phyloP scores from a whole-genome alignment of 2,888 invertebrate genomes.

The Tolmerus cingulatus region DNA sequence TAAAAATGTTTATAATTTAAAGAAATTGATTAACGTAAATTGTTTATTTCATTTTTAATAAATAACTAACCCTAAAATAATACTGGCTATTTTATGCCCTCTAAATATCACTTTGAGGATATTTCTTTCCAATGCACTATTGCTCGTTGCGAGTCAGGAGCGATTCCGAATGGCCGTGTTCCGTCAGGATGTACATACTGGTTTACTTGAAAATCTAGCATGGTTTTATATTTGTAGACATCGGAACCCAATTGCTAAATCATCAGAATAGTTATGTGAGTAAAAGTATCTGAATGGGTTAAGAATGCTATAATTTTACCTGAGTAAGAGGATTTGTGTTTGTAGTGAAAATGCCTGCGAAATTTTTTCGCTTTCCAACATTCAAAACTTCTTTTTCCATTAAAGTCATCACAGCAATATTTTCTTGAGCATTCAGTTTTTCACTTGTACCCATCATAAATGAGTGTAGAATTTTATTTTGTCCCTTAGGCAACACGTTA shows the following conservation, averaged over 20 bases:
- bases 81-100: not conserved
- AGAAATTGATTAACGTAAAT: not conserved
- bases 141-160: conserved; percentile 79
- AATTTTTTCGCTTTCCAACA: conserved; percentile 72
- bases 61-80: not conserved
- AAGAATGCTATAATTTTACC: conserved; percentile 62
- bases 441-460: conserved; percentile 88
- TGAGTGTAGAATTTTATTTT: conserved; percentile 78
- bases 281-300: not conserved
- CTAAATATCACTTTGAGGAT: not conserved
- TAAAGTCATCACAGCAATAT: conserved; percentile 79
- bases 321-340: conserved; percentile 90
- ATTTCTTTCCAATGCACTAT: conserved; percentile 78
- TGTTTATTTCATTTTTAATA: not conserved
- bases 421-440: conserved; percentile 73
- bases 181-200: conserved; percentile 77
- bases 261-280: not conserved
- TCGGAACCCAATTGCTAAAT: conserved; percentile 81
- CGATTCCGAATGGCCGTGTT: conserved; percentile 75
- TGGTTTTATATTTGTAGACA: conserved; percentile 78
- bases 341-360: conserved; percentile 82
- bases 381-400: conserved; percentile 79
- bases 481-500: conserved; percentile 69
- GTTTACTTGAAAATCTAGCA: conserved; percentile 83
- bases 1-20: not conserved